Conservation (phyloP, 2,113 vertebrate species). For the Heliornis fulica region DNA sequence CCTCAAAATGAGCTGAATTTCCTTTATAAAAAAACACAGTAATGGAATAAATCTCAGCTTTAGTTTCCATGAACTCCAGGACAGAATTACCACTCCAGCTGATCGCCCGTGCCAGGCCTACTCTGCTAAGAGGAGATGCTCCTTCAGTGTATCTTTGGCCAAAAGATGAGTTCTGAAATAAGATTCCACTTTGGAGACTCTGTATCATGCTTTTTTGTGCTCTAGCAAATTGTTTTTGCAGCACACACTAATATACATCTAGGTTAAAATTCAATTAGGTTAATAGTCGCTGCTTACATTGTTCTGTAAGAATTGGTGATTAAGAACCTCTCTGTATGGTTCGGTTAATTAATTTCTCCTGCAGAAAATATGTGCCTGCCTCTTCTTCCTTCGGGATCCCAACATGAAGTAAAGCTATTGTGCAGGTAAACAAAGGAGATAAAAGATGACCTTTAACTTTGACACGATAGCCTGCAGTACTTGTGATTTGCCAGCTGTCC, state of each 20-base stretch:
- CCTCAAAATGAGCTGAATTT: slow-evolving; percentile 24
- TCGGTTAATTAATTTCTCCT: background rate
- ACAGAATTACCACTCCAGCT: background rate
- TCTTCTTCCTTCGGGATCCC: background rate
- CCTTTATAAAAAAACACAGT: background rate
- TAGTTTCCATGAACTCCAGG: background rate
- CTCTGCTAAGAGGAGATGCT: background rate
- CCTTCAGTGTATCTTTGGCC: background rate
- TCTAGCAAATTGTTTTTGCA: background rate
- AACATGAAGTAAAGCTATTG: background rate
- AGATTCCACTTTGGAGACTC: background rate
- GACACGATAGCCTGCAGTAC: background rate
- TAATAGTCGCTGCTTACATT: background rate
- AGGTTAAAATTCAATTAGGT: slow-evolving; percentile 12
- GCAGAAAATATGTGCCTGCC: background rate
- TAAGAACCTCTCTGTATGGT: background rate
- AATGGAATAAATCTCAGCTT: slow-evolving; percentile 18
- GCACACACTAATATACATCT: background rate
- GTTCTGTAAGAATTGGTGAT: background rate
- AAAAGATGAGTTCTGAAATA: background rate
- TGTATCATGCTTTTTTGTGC: background rate
- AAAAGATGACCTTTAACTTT: background rate
- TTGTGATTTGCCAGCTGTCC: slow-evolving; percentile 3
- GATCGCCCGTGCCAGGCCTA: background rate
- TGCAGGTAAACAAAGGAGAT: background rate